A percentile compares a stretch with the other conserved stretches of the same genome.
Conservation (phyloP, 1,140 invertebrate species). For the Pseudomyrmex cubaensis region DNA sequence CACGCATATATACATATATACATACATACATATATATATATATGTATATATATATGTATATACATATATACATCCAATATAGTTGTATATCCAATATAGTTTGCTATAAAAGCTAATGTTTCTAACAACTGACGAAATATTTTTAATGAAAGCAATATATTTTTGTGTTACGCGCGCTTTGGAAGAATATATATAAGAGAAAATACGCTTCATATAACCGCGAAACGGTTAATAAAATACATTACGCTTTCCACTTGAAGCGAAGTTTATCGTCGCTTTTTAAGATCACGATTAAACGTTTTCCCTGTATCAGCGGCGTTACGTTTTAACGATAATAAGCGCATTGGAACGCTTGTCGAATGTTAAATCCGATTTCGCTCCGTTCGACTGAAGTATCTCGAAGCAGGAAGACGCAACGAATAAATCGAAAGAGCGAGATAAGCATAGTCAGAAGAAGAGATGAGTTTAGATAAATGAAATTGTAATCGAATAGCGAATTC, state of each 20-base stretch:
- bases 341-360: not conserved
- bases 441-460: not conserved
- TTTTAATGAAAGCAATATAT: not conserved
- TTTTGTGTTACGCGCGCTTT: not conserved
- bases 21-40: too few relatives aligned
- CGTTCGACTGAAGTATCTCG: constrained; percentile 1
- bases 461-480: constrained; percentile 8
- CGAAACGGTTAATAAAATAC: constrained; percentile 22
- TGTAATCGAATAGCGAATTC: not conserved
- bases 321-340: constrained; percentile 39
- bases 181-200: too few relatives aligned
- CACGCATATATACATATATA: too few relatives aligned
- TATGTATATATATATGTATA: too few relatives aligned
- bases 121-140: not conserved
- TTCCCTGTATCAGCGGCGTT: constrained; percentile 9
- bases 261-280: constrained; percentile 30
- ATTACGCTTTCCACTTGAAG: not conserved
- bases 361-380: constrained; percentile 26
- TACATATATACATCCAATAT: too few relatives aligned
- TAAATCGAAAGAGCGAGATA: not conserved
- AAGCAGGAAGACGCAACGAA: too few relatives aligned
- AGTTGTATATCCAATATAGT: too few relatives aligned
- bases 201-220: not conserved
- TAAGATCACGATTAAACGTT: constrained; percentile 37
- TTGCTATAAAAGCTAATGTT: not conserved